Conservation (phyloP, 2,113 vertebrate species). For the Donacobius atricapilla region DNA sequence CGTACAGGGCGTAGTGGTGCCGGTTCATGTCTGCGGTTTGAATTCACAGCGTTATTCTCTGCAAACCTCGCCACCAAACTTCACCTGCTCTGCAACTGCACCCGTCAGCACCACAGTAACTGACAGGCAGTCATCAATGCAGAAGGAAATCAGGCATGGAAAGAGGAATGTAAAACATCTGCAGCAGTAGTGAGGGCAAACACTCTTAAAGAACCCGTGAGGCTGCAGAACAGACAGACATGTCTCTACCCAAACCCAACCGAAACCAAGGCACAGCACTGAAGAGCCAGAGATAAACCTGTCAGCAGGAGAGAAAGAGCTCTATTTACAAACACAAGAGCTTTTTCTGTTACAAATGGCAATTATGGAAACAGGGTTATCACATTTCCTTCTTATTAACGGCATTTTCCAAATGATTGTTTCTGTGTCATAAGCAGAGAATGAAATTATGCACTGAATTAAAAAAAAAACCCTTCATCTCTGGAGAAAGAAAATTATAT, state of each 20-base stretch:
- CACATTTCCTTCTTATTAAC: background rate
- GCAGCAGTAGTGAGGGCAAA: background rate
- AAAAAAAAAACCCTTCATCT: background rate
- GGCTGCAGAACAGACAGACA: background rate
- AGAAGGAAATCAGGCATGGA: background rate
- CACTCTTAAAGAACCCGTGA: background rate
- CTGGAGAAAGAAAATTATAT: background rate
- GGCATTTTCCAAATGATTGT: background rate
- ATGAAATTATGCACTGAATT: background rate
- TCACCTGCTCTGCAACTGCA: background rate
- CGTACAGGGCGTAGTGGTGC: conserved; percentile 89
- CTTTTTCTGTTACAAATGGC: background rate
- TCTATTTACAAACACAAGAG: background rate
- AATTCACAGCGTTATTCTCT: background rate
- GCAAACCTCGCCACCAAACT: background rate
- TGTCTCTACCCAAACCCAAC: background rate
- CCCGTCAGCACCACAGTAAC: accelerated
- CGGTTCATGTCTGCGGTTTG: conserved; percentile 87
- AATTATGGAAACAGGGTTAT: background rate
- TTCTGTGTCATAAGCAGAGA: background rate
- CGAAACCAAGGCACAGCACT: background rate
- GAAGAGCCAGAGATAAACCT: background rate
- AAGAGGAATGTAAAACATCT: background rate
- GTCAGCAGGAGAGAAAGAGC: background rate
- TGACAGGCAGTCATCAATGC: accelerated